Evolutionary conservation across 1,140 invertebrate species (phyloP), one percentile per base, ranked within the genome.

Genomic region (Drosophila chauvacae): DNA sequence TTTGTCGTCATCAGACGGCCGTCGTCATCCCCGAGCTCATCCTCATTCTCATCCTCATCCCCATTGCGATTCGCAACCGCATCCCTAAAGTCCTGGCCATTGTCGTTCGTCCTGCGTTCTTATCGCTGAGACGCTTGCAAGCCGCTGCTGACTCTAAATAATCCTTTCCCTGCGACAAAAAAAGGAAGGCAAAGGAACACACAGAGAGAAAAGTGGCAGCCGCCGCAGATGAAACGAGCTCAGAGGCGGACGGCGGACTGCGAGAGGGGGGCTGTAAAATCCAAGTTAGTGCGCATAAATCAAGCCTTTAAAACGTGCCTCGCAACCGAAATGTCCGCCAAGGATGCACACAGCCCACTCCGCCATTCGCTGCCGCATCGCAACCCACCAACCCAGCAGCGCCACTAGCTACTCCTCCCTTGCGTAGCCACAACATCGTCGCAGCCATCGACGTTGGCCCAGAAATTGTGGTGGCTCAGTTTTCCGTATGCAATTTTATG

Each of bases 271-370:
- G 75, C 79, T 85, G 79, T 79, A 60, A 79, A 85, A 81, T 82
- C 61, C 61, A 72, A 56, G 65, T 88, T 91, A 81, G 83, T 91
- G 87, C 87, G 87, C 87, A 91, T 91, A 91, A 91, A 91, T 91
- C 87, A 91, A 91, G 87, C 88, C 88, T 91, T 91, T 91, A 91
- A 91, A 91, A 91, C 87, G 87, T 91, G 87, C 88, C 87, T 88
- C 75, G 87, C 81, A 91, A 91, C 80, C 88, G 68, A 91, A 91
- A 84, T 91, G 87, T 84, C 80, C 88, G 81, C 88, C 78, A 88
- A 91, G 87, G 78, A 84, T 77, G 73, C 86, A 77, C 47, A 71
- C 53, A 37, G 18, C 44, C 66, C 39, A 51, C 51, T 16, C 42
- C 50, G 35, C 44, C 69, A 45, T 20, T 20, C 16, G 23, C 16